Evolutionary conservation across 2,113 vertebrate genomes (phyloP).

Genomic region (Xerus inauris): DNA sequence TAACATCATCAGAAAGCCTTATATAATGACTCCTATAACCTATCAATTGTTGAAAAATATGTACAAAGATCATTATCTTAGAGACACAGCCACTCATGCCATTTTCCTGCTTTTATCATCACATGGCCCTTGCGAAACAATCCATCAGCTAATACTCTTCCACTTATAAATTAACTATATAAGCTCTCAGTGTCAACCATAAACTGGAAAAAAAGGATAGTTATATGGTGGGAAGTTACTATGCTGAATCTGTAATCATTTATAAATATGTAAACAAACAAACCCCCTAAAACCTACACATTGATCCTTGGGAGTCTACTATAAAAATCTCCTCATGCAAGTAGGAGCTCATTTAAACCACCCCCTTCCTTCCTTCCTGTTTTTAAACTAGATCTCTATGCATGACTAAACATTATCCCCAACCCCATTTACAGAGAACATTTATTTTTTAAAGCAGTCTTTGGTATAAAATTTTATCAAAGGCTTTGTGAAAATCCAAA

Average conservation of each 20-base stretch:
- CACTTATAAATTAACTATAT: slow-evolving; percentile 3
- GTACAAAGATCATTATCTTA: neutral
- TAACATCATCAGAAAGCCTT: neutral
- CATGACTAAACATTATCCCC: slow-evolving; percentile 36
- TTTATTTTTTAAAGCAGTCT: slow-evolving; percentile 45
- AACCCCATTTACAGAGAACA: neutral
- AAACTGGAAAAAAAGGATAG: neutral
- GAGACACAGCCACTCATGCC: neutral
- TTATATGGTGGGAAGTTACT: neutral
- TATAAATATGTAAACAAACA: slow-evolving; percentile 32
- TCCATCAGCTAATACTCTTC: neutral
- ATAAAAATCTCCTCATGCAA: slow-evolving; percentile 34
- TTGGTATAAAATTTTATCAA: slow-evolving; percentile 60
- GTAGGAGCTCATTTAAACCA: slow-evolving; percentile 21
- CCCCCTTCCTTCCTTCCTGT: neutral
- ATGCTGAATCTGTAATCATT: neutral
- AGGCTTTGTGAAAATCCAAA: slow-evolving; percentile 56
- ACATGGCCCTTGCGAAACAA: neutral
- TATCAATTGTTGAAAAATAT: neutral
- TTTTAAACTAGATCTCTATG: slow-evolving; percentile 40
- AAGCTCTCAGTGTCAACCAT: neutral
- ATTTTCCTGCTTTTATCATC: slow-evolving; percentile 8
- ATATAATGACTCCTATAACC: neutral
- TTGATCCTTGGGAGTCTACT: slow-evolving; percentile 1
- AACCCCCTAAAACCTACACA: neutral